These are phyloP conservation scores for Cyclura pinguis DNA, from an alignment of 2,797 vertebrate genomes.

Conservation along the genomic window DNA sequence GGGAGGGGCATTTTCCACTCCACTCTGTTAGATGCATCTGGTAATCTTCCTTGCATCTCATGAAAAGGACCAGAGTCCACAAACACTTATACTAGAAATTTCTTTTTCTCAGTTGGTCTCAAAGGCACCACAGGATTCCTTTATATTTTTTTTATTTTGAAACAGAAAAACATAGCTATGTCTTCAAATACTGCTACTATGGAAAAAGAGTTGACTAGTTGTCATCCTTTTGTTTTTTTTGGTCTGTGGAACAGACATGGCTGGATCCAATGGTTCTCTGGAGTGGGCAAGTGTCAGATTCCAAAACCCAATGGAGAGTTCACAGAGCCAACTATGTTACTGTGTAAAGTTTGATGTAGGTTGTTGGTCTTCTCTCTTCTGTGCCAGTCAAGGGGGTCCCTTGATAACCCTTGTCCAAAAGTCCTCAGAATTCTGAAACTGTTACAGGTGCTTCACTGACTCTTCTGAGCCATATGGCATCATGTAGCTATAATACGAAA, in stretches of 20 bases:
- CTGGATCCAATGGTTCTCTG: background rate
- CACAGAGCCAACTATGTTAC: background rate
- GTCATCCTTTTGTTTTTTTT: background rate
- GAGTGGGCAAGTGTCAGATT: background rate
- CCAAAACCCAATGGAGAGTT: background rate
- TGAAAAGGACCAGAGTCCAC: too few relatives aligned
- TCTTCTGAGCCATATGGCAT: background rate
- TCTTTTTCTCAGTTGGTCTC: too few relatives aligned
- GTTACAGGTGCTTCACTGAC: background rate
- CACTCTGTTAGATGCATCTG: too few relatives aligned
- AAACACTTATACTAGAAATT: too few relatives aligned
- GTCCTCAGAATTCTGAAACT: background rate
- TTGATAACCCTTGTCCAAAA: background rate
- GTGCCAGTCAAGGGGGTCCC: too few relatives aligned
- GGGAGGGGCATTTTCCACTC: too few relatives aligned
- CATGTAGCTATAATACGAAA: background rate
- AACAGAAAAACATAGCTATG: too few relatives aligned
- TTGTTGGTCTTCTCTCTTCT: background rate
- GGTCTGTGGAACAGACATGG: background rate
- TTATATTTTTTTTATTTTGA: too few relatives aligned
- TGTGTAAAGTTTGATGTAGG: background rate
- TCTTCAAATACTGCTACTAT: too few relatives aligned
- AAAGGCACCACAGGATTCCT: too few relatives aligned
- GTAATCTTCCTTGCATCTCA: too few relatives aligned
- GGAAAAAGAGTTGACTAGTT: background rate